Base-by-base conservation (phyloP, 2,113 vertebrate genomes). In the Tachuris rubrigastra region DNA sequence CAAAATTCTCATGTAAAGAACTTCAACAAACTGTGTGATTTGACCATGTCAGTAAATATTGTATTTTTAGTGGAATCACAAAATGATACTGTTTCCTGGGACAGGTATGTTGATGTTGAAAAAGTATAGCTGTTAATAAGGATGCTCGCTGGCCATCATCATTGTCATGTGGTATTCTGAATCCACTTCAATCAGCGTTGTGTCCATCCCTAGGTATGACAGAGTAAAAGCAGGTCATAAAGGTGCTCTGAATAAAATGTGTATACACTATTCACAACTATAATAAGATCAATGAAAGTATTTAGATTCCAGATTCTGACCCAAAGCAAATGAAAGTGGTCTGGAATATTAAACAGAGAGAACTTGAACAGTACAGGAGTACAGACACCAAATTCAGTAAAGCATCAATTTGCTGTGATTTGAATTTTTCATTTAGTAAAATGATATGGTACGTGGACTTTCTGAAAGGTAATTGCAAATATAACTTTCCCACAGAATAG, bases 391-490 rank as follows among this genome's bases (percentile, higher is more conserved):
- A 77, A n/a, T 30, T 69, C 58, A 66, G n/a, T 21, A 71, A 62
- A 77, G 41, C 33, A 18, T 35, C 25, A 30, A 1, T 58, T 90
- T 4, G 0, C 47, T 67, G 27, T 49, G 56, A 44, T 72, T 87
- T 73, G 27, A 21, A 35, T 79, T 76, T 60, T 47, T 44, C 20
- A 10, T 69, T 79, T 30, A 15, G 20, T 67, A 56, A 67, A 65
- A 81, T 58, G 53, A 23, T 0, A 7, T 21, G 2, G 11, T 68
- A 13, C 0, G 0, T 78, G 14, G 14, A 8, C n/a, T 73, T 76
- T 19, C 13, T 65, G 35, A 35, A 81, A 71, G 14, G n/a, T 69
- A 41, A 59, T 86, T 86, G 47, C 30, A 65, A 39, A 63, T 24
- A 8, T 41, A 23, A 85, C 31, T 39, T 79, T 76, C 35, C 35